phyloP scores from a whole-genome alignment of 92 coral and sea anemone species.

The Phenganax subtilis region DNA sequence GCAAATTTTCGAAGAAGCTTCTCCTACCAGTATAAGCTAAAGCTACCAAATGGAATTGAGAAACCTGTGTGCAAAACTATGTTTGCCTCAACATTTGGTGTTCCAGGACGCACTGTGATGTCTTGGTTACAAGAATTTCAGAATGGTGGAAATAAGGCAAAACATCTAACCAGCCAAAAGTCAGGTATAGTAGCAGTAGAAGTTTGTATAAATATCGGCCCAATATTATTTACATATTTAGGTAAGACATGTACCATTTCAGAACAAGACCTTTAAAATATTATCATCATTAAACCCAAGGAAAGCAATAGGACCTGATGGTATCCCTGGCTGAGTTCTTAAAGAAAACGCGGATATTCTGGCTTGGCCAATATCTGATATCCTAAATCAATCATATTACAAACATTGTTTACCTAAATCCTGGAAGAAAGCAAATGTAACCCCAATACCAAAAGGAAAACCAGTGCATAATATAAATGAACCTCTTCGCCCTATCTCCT shows the following conservation, averaged over 20 bases:
- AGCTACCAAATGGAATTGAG: constrained; percentile 9
- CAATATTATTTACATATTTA: background rate
- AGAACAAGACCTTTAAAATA: background rate
- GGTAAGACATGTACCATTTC: background rate
- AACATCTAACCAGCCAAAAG: background rate
- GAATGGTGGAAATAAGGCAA: background rate
- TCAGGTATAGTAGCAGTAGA: background rate
- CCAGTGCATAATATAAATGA: no score
- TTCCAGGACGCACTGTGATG: constrained; percentile 1
- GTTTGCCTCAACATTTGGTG: constrained; percentile 1
- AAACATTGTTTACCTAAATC: no score
- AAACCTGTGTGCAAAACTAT: constrained; percentile 8
- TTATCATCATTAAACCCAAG: no score
- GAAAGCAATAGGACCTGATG: no score
- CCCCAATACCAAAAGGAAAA: no score
- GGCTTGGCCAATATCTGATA: no score
- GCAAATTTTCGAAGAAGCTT: background rate
- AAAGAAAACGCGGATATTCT: no score
- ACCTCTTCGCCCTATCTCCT: no score
- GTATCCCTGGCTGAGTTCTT: no score
- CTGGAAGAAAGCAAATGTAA: no score
- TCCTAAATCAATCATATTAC: no score
- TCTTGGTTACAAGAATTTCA: constrained; percentile 1
- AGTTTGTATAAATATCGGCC: background rate
- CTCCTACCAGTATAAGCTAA: constrained; percentile 11